Conservation (phyloP, 1,140 invertebrate genomes). For the Zaprionus ghesquierei region DNA sequence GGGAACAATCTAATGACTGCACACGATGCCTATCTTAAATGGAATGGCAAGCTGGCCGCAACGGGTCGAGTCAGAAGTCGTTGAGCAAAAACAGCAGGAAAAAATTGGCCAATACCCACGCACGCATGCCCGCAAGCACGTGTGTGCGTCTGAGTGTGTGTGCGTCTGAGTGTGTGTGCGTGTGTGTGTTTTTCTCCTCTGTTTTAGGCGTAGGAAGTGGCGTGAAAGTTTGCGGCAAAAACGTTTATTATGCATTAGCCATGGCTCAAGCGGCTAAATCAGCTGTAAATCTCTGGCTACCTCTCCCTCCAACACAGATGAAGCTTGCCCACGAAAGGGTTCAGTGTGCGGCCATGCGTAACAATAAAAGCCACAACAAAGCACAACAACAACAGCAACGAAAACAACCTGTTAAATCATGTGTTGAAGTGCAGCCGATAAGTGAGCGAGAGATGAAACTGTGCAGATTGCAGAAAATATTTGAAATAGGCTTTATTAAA, state of each 20-base stretch:
- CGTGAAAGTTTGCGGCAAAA: constrained; percentile 66
- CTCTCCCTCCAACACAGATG: constrained; percentile 1
- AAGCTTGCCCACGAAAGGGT: constrained; percentile 21
- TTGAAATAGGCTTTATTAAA: neutral
- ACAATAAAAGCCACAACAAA: constrained; percentile 12
- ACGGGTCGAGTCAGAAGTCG: constrained; percentile 6
- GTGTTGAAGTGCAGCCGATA: constrained; percentile 21
- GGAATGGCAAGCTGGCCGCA: constrained; percentile 35
- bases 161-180: neutral
- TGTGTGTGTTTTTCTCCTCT: constrained; percentile 12
- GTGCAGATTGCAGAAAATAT: neutral
- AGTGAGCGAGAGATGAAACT: neutral
- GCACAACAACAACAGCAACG: constrained; percentile 6
- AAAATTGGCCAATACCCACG: constrained; percentile 26
- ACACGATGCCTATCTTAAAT: constrained; percentile 82
- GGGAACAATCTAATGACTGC: constrained; percentile 82
- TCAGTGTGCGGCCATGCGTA: constrained; percentile 28
- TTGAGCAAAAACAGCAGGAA: constrained; percentile 8
- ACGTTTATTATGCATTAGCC: constrained; percentile 77
- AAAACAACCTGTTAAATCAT: constrained; percentile 19
- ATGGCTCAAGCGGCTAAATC: constrained; percentile 75
- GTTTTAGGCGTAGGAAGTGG: constrained; percentile 21
- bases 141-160: neutral
- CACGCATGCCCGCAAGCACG: constrained; percentile 25
- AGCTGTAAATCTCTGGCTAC: constrained; percentile 66